phyloP scores from a whole-genome alignment of 2,797 vertebrate species.

The Fistularia tabacaria region DNA sequence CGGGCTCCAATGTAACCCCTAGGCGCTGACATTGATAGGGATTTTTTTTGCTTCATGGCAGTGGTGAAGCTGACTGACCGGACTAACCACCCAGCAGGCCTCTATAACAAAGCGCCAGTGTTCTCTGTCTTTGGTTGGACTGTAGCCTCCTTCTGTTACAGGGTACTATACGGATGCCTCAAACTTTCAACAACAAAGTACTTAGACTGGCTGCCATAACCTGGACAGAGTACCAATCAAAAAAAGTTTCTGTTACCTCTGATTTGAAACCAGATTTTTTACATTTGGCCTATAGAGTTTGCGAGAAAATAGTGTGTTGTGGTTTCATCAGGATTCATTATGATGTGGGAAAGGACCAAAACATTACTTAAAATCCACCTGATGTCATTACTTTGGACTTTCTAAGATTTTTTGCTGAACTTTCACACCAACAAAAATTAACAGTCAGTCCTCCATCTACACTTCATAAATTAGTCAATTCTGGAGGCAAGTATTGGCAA shows the following conservation, averaged over 20 bases:
- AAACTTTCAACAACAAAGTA: slow-evolving; percentile 35
- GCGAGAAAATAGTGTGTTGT: no score
- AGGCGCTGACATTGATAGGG: slow-evolving; percentile 30
- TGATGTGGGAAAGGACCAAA: no score
- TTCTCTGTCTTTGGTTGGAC: slow-evolving; percentile 38
- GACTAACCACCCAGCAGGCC: slow-evolving; percentile 33
- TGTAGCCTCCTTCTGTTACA: slow-evolving; percentile 37
- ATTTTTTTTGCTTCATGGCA: slow-evolving; percentile 38
- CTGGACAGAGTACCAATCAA: not conserved
- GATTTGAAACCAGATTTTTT: no score
- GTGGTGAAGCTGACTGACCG: slow-evolving; percentile 40
- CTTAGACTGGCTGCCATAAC: slow-evolving; percentile 45
- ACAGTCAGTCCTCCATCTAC: no score
- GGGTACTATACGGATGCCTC: slow-evolving; percentile 33
- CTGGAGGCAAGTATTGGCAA: no score
- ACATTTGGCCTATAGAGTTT: no score
- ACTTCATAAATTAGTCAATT: no score
- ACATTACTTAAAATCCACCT: no score
- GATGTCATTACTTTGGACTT: no score
- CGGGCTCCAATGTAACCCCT: slow-evolving; percentile 52
- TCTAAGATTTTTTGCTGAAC: no score
- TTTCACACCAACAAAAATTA: no score
- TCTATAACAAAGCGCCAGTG: slow-evolving; percentile 65
- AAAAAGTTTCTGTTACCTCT: not conserved
- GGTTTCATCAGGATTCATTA: no score